These are phyloP conservation scores for Noctilio leporinus DNA, from an alignment of 2,113 vertebrate species.

Conservation along the genomic window DNA sequence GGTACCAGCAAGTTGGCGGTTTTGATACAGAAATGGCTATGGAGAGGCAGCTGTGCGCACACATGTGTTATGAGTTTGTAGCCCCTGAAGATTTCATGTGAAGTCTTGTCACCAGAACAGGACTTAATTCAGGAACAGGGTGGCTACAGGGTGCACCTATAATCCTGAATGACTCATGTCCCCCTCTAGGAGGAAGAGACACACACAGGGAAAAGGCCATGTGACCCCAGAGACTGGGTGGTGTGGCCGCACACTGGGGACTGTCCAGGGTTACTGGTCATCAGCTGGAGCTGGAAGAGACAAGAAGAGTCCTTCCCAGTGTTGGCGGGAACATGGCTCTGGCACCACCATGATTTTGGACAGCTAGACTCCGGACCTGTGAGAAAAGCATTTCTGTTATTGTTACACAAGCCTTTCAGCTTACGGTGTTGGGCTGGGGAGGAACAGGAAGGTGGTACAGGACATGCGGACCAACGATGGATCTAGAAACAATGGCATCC, in stretches of 20 bases:
- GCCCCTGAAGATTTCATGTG: not conserved
- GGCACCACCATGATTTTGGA: not conserved
- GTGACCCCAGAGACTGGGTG: not conserved
- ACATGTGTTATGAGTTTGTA: not conserved
- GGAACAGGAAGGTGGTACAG: not conserved
- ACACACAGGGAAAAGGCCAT: not conserved
- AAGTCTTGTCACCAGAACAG: not conserved
- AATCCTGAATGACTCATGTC: not conserved
- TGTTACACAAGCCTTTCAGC: too few species aligned
- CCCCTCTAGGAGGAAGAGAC: not conserved
- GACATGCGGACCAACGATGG: not conserved
- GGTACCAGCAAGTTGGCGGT: not conserved
- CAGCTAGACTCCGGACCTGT: too few species aligned
- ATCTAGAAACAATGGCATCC: not conserved
- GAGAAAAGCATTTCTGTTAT: too few species aligned
- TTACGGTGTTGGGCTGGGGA: too few species aligned
- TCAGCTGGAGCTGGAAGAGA: not conserved
- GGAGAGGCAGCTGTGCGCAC: not conserved
- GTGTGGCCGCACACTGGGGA: not conserved
- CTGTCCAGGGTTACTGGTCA: not conserved
- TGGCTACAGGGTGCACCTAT: not conserved
- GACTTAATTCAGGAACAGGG: not conserved
- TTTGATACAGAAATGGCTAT: not conserved
- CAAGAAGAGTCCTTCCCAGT: too few species aligned
- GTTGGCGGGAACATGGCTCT: not conserved